Evolutionary conservation across 2,113 vertebrate species (phyloP).

Genomic region (Pseudonaja textilis): DNA sequence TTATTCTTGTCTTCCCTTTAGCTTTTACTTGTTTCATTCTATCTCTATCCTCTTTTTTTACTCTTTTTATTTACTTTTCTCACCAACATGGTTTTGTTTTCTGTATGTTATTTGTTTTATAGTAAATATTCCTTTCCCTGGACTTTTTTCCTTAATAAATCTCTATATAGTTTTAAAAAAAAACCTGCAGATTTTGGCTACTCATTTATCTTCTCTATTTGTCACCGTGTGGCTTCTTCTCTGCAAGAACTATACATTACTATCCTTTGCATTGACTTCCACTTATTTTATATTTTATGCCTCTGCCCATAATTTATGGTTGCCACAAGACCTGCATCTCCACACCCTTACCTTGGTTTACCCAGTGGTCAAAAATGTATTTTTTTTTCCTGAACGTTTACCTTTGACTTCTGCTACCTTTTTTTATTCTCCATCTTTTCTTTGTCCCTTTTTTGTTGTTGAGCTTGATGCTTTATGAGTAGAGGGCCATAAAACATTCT

Average conservation of each 20-base stretch:
- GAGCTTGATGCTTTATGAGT: neutral
- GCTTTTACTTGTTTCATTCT: neutral
- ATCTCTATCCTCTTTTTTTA: neutral
- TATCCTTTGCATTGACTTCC: neutral
- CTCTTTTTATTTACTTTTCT: neutral
- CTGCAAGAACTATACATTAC: neutral
- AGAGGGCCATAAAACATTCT: neutral
- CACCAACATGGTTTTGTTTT: neutral
- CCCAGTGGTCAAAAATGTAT: neutral
- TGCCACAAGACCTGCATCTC: neutral
- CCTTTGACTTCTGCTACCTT: neutral
- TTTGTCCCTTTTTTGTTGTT: neutral
- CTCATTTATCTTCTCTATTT: neutral
- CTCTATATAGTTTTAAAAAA: neutral
- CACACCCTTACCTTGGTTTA: neutral
- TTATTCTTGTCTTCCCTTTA: neutral
- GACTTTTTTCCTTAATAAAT: neutral
- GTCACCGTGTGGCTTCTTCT: neutral
- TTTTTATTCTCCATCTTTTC: neutral
- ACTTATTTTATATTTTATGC: neutral
- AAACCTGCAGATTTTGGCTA: neutral
- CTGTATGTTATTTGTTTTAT: neutral
- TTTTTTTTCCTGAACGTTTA: neutral
- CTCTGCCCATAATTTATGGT: neutral
- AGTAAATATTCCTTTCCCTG: neutral